Conservation (phyloP, 2,113 vertebrate species). For the Nasalis larvatus region DNA sequence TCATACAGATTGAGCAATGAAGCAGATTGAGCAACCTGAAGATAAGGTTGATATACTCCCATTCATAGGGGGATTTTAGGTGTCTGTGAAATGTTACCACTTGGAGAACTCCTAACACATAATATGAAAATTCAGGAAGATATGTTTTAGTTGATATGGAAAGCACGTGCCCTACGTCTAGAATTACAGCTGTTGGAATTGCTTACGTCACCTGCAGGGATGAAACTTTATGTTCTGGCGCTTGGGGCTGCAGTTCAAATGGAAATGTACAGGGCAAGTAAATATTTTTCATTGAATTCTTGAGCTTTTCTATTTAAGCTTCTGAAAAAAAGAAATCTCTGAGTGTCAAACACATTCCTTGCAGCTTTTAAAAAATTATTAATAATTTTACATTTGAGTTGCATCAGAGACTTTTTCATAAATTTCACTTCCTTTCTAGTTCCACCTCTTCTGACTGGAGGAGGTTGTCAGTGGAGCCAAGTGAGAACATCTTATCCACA, state of each 20-base stretch:
- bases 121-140: background rate
- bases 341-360: background rate
- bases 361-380: background rate
- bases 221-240: background rate
- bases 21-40: background rate
- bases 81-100: background rate
- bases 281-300: slow-evolving; percentile 23
- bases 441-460: background rate
- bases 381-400: slow-evolving; percentile 23
- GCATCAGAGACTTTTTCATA: background rate
- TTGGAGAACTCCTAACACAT: background rate
- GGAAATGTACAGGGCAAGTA: background rate
- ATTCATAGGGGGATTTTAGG: background rate
- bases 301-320: slow-evolving; percentile 25
- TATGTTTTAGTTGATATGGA: slow-evolving; percentile 1
- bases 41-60: background rate
- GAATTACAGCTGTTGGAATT: background rate
- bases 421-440: slow-evolving; percentile 27
- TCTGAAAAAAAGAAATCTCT: slow-evolving; percentile 31
- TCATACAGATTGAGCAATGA: background rate
- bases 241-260: background rate
- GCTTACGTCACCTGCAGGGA: background rate
- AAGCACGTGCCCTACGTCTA: background rate
- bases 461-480: background rate
- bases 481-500: background rate